A percentile compares a stretch with the other conserved stretches of the same genome.
phyloP scores from a whole-genome alignment of 1,140 invertebrate genomes.

The Bactericera cockerelli region DNA sequence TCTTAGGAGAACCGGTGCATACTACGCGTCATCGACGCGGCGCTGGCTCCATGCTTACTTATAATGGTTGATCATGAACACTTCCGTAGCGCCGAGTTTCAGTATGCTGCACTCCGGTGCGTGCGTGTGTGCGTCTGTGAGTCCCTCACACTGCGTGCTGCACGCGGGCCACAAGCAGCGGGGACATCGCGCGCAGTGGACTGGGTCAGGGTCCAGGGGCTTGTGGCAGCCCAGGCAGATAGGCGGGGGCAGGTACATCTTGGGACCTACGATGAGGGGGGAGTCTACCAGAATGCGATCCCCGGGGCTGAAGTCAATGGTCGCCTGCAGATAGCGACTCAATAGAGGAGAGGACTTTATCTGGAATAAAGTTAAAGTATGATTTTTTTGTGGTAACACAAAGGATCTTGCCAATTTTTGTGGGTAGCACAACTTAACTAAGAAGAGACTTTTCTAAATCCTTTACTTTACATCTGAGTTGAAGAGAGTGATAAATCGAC shows the following conservation, averaged over 20 bases:
- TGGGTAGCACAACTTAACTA: too few species aligned
- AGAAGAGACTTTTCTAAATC: too few species aligned
- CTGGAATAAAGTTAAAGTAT: too few species aligned
- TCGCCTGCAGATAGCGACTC: conserved; percentile 40
- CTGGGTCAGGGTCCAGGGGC: conserved; percentile 28
- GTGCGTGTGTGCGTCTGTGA: conserved; percentile 44
- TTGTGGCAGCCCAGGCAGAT: conserved; percentile 44
- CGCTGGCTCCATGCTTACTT: conserved; percentile 16
- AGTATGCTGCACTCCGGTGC: conserved; percentile 50
- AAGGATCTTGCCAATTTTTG: too few species aligned
- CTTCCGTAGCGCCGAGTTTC: conserved; percentile 22
- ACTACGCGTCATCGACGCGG: too few species aligned
- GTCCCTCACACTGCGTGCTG: conserved; percentile 38
- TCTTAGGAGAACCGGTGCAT: too few species aligned
- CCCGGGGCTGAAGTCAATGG: conserved; percentile 43
- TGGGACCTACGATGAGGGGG: conserved; percentile 41
- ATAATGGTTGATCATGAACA: conserved; percentile 14
- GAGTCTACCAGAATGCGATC: conserved; percentile 46
- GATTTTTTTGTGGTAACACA: too few species aligned
- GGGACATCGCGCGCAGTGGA: conserved; percentile 25
- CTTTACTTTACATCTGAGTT: too few species aligned
- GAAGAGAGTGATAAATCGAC: too few species aligned
- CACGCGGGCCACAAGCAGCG: conserved; percentile 57
- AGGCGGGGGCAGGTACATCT: conserved; percentile 31
- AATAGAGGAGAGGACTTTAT: conserved; percentile 33